These are phyloP conservation scores for Sinella curviseta DNA, from an alignment of 1,140 invertebrate species.

Conservation along the genomic window DNA sequence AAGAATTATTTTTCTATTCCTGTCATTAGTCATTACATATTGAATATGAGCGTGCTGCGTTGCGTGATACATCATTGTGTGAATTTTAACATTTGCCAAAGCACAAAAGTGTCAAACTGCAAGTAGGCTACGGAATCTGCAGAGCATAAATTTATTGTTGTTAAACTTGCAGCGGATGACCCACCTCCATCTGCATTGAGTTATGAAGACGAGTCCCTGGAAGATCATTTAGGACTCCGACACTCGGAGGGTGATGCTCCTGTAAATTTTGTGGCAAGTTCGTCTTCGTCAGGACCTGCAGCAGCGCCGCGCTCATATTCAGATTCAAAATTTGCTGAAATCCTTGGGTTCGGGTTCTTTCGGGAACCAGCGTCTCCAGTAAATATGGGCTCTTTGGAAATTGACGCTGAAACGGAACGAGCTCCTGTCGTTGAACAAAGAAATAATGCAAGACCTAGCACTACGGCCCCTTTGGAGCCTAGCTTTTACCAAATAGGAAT, in stretches of 20 bases:
- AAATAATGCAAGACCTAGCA: background rate
- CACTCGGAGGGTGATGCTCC: conserved; percentile 14
- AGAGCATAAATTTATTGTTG: no score
- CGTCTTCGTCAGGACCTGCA: background rate
- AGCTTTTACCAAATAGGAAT: conserved; percentile 47
- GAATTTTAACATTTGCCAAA: background rate
- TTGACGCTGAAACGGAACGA: background rate
- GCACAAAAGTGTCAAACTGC: no score
- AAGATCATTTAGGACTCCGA: conserved; percentile 29
- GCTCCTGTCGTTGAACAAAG: background rate
- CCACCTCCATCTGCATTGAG: background rate
- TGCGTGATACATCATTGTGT: no score
- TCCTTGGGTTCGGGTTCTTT: conserved; percentile 41
- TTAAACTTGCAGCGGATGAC: background rate
- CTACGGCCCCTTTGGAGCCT: conserved; percentile 29
- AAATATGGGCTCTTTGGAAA: conserved; percentile 39
- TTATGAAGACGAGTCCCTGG: conserved; percentile 31
- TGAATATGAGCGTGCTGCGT: background rate
- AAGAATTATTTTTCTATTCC: background rate
- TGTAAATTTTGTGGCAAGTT: background rate
- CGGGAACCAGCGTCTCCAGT: conserved; percentile 28
- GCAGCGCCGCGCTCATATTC: conserved; percentile 8
- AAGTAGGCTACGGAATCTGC: no score
- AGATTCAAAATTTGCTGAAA: conserved; percentile 43
- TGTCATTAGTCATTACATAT: background rate